A percentile compares a stretch with the other conserved stretches of the same genome.
phyloP scores from a whole-genome alignment of 1,140 invertebrate species.

The Heliconius hewitsoni region DNA sequence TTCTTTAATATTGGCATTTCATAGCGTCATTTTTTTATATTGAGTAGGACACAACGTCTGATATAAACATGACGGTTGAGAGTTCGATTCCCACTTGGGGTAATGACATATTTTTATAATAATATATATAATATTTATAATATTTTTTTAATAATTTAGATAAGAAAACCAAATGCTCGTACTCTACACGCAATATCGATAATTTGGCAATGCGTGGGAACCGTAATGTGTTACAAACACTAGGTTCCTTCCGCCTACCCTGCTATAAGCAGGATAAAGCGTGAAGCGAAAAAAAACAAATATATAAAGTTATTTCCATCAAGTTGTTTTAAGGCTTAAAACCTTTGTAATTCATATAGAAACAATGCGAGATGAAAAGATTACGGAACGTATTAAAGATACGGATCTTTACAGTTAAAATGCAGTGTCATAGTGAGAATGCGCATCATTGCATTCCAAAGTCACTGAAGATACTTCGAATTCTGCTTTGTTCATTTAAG shows the following conservation, averaged over 20 bases:
- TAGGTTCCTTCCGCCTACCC: too few relatives aligned
- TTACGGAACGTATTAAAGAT: slow-evolving; percentile 14
- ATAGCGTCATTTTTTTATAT: background rate
- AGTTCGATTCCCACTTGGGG: too few relatives aligned
- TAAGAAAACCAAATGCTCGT: too few relatives aligned
- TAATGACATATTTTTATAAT: too few relatives aligned
- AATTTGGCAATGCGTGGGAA: too few relatives aligned
- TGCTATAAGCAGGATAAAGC: too few relatives aligned
- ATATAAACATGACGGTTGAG: too few relatives aligned
- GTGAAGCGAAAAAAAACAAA: background rate
- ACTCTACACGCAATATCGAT: too few relatives aligned
- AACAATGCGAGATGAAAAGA: slow-evolving; percentile 7
- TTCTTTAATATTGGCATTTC: background rate
- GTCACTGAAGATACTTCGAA: slow-evolving; percentile 21
- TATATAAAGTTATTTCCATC: background rate
- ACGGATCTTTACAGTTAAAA: slow-evolving; percentile 24
- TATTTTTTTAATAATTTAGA: too few relatives aligned
- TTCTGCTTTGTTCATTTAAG: slow-evolving; percentile 14
- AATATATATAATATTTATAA: too few relatives aligned
- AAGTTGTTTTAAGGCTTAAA: background rate
- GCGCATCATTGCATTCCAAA: slow-evolving; percentile 18
- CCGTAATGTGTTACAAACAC: too few relatives aligned
- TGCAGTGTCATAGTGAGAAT: slow-evolving; percentile 18
- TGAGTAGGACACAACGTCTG: too few relatives aligned
- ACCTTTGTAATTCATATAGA: background rate